These are phyloP conservation scores for Dissostichus mawsoni DNA, from an alignment of 2,113 vertebrate species.

Conservation along the genomic window DNA sequence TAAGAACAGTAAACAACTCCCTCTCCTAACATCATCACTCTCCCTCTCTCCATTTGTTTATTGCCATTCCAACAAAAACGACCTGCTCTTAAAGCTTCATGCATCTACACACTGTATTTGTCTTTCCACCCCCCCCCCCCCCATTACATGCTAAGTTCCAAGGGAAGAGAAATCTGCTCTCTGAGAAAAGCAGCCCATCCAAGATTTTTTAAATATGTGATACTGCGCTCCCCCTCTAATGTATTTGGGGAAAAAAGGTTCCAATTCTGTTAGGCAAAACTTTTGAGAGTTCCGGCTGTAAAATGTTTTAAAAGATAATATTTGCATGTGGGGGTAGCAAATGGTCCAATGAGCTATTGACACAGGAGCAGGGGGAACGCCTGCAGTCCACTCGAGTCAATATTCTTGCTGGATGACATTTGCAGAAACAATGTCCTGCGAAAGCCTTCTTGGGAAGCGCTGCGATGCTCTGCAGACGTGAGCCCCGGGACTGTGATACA, in stretches of 20 bases:
- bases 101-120: slow-evolving; percentile 3
- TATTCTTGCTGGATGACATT: slow-evolving; percentile 65
- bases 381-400: slow-evolving; percentile 53
- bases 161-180: slow-evolving; percentile 29
- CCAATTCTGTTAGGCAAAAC: slow-evolving; percentile 33
- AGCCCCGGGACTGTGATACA: slow-evolving; percentile 31
- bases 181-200: slow-evolving; percentile 42
- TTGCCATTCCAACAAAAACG: slow-evolving; percentile 41
- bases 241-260: slow-evolving; percentile 48
- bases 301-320: slow-evolving; percentile 75
- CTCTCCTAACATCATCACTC: background rate
- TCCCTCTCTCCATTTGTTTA: slow-evolving; percentile 25
- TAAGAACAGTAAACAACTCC: background rate
- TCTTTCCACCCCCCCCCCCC: background rate
- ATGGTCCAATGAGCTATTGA: slow-evolving; percentile 65
- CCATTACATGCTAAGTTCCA: slow-evolving; percentile 11
- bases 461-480: slow-evolving; percentile 35
- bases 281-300: slow-evolving; percentile 53
- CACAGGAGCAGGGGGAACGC: slow-evolving; percentile 34
- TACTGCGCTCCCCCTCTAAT: slow-evolving; percentile 14
- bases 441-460: slow-evolving; percentile 35
- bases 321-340: slow-evolving; percentile 63
- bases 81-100: slow-evolving; percentile 15
- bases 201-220: slow-evolving; percentile 50
- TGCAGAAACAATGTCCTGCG: slow-evolving; percentile 37